Conservation (phyloP, 1,140 invertebrate genomes). For the Lanistes nyassanus region DNA sequence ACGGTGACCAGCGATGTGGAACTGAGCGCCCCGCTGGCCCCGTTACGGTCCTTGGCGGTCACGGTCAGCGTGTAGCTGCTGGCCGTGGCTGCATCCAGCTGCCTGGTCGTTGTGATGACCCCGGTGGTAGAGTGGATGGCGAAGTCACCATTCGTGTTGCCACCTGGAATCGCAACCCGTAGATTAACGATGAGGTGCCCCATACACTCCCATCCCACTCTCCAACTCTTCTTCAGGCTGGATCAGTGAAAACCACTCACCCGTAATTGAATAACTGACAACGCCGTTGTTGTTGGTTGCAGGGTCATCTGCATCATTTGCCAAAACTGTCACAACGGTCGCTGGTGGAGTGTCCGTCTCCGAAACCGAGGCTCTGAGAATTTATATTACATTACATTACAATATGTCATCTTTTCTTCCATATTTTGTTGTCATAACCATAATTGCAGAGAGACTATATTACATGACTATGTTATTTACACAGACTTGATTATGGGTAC, state of each 20-base stretch:
- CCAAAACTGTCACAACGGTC: conserved; percentile 37
- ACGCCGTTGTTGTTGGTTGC: conserved; percentile 34
- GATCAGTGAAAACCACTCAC: conserved; percentile 18
- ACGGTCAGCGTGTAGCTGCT: conserved; percentile 36
- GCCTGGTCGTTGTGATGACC: conserved; percentile 35
- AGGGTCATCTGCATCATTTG: conserved; percentile 43
- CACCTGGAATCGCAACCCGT: neutral
- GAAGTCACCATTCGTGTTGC: conserved; percentile 39
- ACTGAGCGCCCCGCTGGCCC: conserved; percentile 81
- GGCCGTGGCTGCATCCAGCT: conserved; percentile 38
- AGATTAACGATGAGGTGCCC: neutral
- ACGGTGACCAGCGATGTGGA: conserved; percentile 77
- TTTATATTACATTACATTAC: no score
- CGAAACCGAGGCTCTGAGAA: conserved; percentile 31
- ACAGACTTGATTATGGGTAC: neutral
- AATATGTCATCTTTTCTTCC: no score
- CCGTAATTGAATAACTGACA: conserved; percentile 36
- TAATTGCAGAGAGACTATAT: neutral
- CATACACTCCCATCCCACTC: no score
- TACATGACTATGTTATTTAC: neutral
- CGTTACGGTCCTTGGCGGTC: conserved; percentile 76
- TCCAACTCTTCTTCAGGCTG: neutral
- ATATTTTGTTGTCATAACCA: neutral
- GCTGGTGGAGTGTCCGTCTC: conserved; percentile 31
- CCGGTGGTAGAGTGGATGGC: conserved; percentile 40